These are phyloP conservation scores for Macrochelys suwanniensis DNA, from an alignment of 2,797 vertebrate genomes.

Conservation along the genomic window DNA sequence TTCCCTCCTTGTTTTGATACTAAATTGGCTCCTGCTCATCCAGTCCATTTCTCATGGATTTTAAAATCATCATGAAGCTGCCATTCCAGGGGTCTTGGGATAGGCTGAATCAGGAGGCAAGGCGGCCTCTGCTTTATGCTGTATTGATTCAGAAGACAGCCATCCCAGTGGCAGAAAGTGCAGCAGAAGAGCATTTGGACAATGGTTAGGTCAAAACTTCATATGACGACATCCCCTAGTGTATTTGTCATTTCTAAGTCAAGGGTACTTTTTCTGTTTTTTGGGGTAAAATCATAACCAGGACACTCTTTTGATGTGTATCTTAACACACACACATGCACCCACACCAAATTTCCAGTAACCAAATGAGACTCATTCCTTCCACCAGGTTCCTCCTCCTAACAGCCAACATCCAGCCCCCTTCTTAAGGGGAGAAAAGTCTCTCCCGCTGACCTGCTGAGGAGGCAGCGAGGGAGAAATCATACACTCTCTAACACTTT, in stretches of 20 bases:
- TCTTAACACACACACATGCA: not conserved
- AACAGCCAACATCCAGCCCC: not conserved
- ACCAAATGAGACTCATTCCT: too few relatives aligned
- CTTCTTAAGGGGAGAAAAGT: not conserved
- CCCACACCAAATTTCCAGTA: not conserved
- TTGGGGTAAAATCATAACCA: not conserved
- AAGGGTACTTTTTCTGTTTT: not conserved
- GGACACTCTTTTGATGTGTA: not conserved
- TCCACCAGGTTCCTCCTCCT: not conserved
- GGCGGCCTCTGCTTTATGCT: not conserved
- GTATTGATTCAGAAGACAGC: not conserved
- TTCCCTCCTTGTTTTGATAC: not conserved
- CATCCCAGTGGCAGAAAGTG: not conserved
- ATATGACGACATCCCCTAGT: not conserved
- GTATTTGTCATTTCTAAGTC: not conserved
- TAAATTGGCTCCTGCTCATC: not conserved
- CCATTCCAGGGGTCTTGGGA: not conserved
- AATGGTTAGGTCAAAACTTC: not conserved
- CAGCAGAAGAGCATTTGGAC: not conserved
- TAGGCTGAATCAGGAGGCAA: not conserved
- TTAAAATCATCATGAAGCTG: not conserved
- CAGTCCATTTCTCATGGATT: not conserved
- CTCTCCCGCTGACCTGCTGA: not conserved
- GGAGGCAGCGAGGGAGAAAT: not conserved
- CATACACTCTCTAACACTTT: not conserved